Base-by-base conservation (phyloP, 2,113 vertebrate species). In the Carollia perspicillata region DNA sequence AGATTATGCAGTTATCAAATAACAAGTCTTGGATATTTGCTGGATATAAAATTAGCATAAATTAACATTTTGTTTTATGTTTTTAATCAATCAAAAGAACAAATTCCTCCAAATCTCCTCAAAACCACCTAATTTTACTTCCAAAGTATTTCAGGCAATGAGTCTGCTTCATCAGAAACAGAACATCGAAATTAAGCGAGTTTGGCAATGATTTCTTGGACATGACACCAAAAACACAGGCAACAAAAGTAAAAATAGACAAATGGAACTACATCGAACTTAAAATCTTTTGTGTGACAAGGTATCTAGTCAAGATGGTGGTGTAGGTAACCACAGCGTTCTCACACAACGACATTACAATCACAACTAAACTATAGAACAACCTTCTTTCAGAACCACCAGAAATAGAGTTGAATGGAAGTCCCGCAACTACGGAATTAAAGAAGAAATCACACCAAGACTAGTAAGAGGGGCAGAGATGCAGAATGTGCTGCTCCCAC, bases 11-110 rank as follows among this genome's bases (percentile, higher is more conserved):
- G 68, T 81, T 91, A 83, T 63, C 89, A 47, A 92, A 71, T 63
- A 83, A 65, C 30, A 83, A 47, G 35, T 40, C 6, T 90, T 75
- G 72, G 12, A 35, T 94, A 89, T 51, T 86, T 89, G 9, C 16
- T 92, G 14, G 18, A 88, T 47, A 35, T 35, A 47, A 87, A 95
- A 92, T 66, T 58, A 87, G 68, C 30, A 94, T 68, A 83, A 87
- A 88, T 89, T 94, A 90, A 87, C 40, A 71, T 10, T 28, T 65
- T 51, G 37, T 11, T 55, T 80, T 92, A 78, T n/a, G 18, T 60
- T 89, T 95, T 96, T 92, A 80, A 80, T 72, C 37, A 85, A 69
- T 53, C 63, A 68, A 93, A 93, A 92, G 5, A 35, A 40, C 37
- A 72, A 71, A 60, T 63, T 92, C 33, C 42, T 84, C 26, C 87